A percentile compares a stretch with the other conserved stretches of the same genome.
phyloP scores from a whole-genome alignment of 2,888 invertebrate genomes.

The Eutolmus rufibarbis region DNA sequence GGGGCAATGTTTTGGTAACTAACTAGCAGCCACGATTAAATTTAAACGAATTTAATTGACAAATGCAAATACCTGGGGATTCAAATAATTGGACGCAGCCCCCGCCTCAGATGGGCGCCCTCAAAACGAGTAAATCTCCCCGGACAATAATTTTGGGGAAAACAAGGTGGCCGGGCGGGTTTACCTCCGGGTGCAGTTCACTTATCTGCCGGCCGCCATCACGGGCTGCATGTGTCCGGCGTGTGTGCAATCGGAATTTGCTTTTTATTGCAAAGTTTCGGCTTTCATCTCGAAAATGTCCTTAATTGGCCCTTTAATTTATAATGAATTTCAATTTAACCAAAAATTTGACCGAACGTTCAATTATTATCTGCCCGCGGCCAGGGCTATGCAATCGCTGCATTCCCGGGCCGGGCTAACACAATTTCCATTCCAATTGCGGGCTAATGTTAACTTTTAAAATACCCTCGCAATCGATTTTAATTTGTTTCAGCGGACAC shows the following conservation, averaged over 20 bases:
- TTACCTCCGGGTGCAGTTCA: neutral
- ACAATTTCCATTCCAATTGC: neutral
- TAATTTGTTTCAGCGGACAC: neutral
- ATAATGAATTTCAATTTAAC: slow-evolving; percentile 44
- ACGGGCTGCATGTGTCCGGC: neutral
- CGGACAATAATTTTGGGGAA: neutral
- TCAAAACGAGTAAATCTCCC: neutral
- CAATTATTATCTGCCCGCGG: slow-evolving; percentile 29
- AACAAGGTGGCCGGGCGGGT: neutral
- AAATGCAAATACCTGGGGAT: slow-evolving; percentile 40
- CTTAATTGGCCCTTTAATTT: slow-evolving; percentile 44
- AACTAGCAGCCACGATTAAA: slow-evolving; percentile 37
- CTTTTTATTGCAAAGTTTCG: slow-evolving; percentile 7
- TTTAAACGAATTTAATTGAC: slow-evolving; percentile 42
- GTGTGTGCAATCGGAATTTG: neutral
- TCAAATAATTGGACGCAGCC: slow-evolving; percentile 34
- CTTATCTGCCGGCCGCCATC: slow-evolving; percentile 9
- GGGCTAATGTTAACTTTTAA: slow-evolving; percentile 21
- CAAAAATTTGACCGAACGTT: slow-evolving; percentile 32
- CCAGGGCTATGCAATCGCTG: neutral
- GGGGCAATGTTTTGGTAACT: slow-evolving; percentile 39
- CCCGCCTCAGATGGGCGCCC: neutral
- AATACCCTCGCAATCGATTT: neutral
- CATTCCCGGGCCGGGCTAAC: neutral
- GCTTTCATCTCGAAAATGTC: slow-evolving; percentile 33